A percentile compares a stretch with the other conserved stretches of the same genome.
These are phyloP conservation scores for Amblyraja radiata DNA, from an alignment of 2,797 vertebrate species.

Conservation along the genomic window DNA sequence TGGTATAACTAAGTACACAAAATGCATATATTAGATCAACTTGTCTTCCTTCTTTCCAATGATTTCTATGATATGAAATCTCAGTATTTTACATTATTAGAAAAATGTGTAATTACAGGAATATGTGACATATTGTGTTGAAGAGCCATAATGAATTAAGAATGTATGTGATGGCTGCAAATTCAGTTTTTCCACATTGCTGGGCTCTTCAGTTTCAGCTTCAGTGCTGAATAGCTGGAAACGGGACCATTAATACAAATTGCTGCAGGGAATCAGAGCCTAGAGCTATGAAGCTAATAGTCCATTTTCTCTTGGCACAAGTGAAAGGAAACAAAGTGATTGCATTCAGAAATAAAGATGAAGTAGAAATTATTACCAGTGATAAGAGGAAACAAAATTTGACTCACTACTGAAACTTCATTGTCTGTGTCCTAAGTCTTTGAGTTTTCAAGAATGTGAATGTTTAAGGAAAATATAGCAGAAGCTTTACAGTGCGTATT, in stretches of 20 bases:
- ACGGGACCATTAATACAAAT: neutral
- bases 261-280: neutral
- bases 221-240: neutral
- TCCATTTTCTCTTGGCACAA: neutral
- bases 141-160: neutral
- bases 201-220: neutral
- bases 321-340: neutral
- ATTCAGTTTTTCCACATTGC: neutral
- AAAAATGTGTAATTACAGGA: neutral
- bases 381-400: neutral
- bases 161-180: neutral
- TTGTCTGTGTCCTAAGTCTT: neutral
- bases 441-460: neutral
- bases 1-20: neutral
- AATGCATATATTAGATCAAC: neutral
- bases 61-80: neutral
- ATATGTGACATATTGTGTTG: neutral
- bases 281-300: neutral
- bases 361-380: neutral
- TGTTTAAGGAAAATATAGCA: too few relatives aligned
- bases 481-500: too few relatives aligned
- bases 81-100: neutral
- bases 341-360: neutral
- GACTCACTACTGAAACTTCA: neutral
- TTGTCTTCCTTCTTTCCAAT: too few relatives aligned